Conservation (phyloP, 2,888 invertebrate species). For the Lymantria monacha region DNA sequence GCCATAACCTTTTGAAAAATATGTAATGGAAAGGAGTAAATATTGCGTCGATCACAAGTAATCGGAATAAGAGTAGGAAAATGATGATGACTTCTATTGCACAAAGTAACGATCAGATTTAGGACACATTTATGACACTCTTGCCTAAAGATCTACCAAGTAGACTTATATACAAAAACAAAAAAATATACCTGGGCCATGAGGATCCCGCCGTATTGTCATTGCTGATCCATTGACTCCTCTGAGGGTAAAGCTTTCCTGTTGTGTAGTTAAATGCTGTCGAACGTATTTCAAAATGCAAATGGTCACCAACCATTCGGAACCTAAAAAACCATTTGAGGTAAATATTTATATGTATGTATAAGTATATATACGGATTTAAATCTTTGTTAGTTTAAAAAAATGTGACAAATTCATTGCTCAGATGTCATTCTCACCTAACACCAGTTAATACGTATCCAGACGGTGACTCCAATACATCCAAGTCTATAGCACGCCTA, state of each 20-base stretch:
- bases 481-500: constrained; percentile 89
- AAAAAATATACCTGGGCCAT: constrained; percentile 82
- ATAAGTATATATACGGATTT: too few species aligned
- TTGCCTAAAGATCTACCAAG: neutral
- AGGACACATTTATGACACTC: too few species aligned
- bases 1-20: too few species aligned
- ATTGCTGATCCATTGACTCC: constrained; percentile 91
- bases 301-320: constrained; percentile 88
- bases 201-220: constrained; percentile 89
- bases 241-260: constrained; percentile 85
- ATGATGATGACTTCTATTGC: too few species aligned
- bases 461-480: constrained; percentile 86
- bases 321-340: too few species aligned
- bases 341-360: too few species aligned
- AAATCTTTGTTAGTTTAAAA: too few species aligned
- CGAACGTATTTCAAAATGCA: constrained; percentile 91
- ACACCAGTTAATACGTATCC: constrained; percentile 89
- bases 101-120: too few species aligned
- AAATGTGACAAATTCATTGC: too few species aligned
- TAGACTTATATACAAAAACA: neutral
- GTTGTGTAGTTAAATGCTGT: constrained; percentile 91
- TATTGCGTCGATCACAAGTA: too few species aligned
- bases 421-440: constrained; percentile 41
- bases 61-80: too few species aligned
- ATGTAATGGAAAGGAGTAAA: too few species aligned